phyloP scores from a whole-genome alignment of 2,113 vertebrate species.

The Electrona antarctica region DNA sequence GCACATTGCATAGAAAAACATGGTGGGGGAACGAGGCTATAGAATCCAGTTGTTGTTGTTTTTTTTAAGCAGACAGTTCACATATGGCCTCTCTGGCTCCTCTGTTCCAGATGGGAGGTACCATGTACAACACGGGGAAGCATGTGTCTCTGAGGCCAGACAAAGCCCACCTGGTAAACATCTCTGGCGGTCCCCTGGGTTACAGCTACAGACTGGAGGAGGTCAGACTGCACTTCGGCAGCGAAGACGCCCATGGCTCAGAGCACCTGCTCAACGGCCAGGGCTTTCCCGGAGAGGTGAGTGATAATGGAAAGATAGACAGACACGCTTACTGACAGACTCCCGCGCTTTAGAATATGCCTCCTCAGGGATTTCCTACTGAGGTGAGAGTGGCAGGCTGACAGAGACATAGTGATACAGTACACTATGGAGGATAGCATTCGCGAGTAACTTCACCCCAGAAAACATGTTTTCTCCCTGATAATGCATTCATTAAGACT shows the following conservation, averaged over 20 bases:
- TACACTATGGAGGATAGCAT: no score
- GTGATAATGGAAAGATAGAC: neutral
- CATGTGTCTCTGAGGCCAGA: conserved; percentile 91
- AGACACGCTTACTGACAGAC: no score
- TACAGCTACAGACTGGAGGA: conserved; percentile 94
- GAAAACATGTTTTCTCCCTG: no score
- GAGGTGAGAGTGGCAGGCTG: neutral
- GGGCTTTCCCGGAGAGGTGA: conserved; percentile 95
- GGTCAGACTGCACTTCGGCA: conserved; percentile 91
- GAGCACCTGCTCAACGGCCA: conserved; percentile 95
- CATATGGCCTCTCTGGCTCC: conserved; percentile 1
- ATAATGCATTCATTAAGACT: no score
- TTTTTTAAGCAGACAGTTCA: neutral
- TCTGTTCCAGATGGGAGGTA: conserved; percentile 85
- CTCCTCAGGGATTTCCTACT: conserved; percentile 23
- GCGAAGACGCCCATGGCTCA: conserved; percentile 90
- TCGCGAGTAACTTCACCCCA: no score
- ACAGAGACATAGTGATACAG: no score
- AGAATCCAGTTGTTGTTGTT: no score
- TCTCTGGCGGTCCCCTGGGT: conserved; percentile 92
- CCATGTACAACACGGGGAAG: conserved; percentile 96
- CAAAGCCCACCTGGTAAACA: conserved; percentile 93
- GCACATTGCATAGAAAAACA: no score
- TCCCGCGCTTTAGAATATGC: no score
- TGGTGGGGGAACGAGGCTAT: no score